Percentiles rank a stretch among this genome's conserved stretches.
phyloP scores from a whole-genome alignment of 1,140 invertebrate species.

The Mercenaria mercenaria region DNA sequence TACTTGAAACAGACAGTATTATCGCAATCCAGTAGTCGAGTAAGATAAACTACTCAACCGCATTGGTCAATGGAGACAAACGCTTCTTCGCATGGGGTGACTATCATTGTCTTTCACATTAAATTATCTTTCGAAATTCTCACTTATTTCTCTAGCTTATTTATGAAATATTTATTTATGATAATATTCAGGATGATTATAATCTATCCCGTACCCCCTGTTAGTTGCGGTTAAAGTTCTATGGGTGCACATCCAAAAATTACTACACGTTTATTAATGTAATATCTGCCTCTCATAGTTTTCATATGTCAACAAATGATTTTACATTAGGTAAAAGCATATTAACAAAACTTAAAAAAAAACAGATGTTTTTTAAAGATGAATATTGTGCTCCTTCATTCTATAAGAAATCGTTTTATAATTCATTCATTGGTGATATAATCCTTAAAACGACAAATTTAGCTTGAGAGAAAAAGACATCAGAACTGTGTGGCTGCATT shows the following conservation, averaged over 20 bases:
- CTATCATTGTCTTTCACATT: background rate
- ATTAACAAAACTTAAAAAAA: no score
- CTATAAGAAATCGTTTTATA: no score
- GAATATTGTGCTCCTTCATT: no score
- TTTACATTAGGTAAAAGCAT: no score
- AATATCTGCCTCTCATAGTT: no score
- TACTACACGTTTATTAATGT: no score
- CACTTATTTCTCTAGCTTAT: background rate
- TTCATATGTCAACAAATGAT: no score
- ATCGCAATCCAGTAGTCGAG: background rate
- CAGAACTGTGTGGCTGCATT: no score
- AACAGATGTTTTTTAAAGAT: no score
- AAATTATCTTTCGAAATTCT: background rate
- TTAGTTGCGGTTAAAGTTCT: background rate
- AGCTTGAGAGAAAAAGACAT: no score
- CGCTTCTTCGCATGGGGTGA: background rate
- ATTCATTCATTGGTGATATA: no score
- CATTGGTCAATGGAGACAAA: background rate
- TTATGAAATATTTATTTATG: background rate
- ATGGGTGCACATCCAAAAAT: background rate
- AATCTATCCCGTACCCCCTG: background rate
- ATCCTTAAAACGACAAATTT: no score
- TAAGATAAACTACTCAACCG: background rate
- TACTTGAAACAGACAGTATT: background rate
- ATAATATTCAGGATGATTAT: background rate